These are phyloP conservation scores for Cantharis rufa DNA, from an alignment of 2,888 invertebrate genomes.

Conservation along the genomic window DNA sequence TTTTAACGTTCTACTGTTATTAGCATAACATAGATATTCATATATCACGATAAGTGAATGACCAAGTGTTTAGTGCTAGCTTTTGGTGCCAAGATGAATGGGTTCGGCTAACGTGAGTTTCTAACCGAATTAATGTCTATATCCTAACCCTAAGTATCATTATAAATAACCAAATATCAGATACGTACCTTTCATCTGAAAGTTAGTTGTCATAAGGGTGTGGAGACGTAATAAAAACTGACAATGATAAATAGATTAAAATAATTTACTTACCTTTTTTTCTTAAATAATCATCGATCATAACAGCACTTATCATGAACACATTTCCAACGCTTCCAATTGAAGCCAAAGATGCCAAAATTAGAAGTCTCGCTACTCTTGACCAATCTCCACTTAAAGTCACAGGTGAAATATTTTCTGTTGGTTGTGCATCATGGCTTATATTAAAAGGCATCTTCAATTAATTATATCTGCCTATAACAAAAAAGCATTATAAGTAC, in stretches of 20 bases:
- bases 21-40: too few species aligned
- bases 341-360: constrained; percentile 67
- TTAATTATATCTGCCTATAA: background rate
- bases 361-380: constrained; percentile 66
- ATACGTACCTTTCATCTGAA: too few species aligned
- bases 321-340: constrained; percentile 74
- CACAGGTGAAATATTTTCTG: constrained; percentile 64
- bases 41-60: too few species aligned
- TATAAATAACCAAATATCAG: too few species aligned
- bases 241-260: background rate
- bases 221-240: too few species aligned
- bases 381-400: constrained; percentile 71
- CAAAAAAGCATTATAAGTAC: background rate
- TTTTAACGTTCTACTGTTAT: too few species aligned
- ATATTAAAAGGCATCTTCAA: constrained; percentile 35
- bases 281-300: constrained; percentile 72
- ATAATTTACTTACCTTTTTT: constrained; percentile 61
- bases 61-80: too few species aligned
- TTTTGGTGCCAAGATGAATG: too few species aligned
- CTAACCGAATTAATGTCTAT: too few species aligned
- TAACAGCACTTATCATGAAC: constrained; percentile 75
- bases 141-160: too few species aligned
- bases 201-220: too few species aligned
- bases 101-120: too few species aligned
- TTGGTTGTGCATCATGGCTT: constrained; percentile 32